phyloP scores from a whole-genome alignment of 2,888 invertebrate genomes.

The Cataglyphis altisquamis region DNA sequence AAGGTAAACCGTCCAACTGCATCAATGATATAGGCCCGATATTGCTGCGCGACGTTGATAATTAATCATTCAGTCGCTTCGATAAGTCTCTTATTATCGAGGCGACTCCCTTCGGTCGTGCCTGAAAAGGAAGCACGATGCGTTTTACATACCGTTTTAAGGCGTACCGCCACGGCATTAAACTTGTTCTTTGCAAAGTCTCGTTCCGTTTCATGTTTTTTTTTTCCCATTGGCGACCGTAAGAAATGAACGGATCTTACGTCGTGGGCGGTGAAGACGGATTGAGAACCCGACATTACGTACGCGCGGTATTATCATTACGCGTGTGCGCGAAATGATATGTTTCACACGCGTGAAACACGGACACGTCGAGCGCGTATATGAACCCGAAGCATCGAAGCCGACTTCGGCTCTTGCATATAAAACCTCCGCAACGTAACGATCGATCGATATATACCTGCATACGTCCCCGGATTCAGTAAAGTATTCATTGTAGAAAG shows the following conservation, averaged over 20 bases:
- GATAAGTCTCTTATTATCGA: constrained; percentile 28
- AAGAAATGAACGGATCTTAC: constrained; percentile 21
- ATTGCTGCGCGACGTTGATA: constrained; percentile 5
- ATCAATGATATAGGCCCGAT: constrained; percentile 19
- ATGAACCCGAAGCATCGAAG: not conserved
- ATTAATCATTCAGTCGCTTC: constrained; percentile 43
- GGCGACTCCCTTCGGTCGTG: constrained; percentile 24
- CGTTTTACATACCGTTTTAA: constrained; percentile 7
- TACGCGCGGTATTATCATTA: constrained; percentile 12
- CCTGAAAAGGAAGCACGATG: not conserved
- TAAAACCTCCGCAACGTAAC: not conserved
- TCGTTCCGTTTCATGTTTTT: not conserved
- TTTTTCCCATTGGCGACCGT: constrained; percentile 7
- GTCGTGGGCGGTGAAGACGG: not conserved
- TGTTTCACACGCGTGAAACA: constrained; percentile 12
- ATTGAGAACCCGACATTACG: constrained; percentile 24
- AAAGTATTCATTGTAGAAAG: not conserved
- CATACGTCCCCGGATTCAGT: constrained; percentile 13
- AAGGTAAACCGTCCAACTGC: constrained; percentile 5
- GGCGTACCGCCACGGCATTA: constrained; percentile 11
- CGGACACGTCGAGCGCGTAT: not conserved
- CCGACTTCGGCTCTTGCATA: not conserved
- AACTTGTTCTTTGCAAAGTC: not conserved
- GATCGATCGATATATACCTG: constrained; percentile 35
- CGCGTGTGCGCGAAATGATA: constrained; percentile 14